These are phyloP conservation scores for Neodiprion lecontei DNA, from an alignment of 1,140 invertebrate species.

Conservation along the genomic window DNA sequence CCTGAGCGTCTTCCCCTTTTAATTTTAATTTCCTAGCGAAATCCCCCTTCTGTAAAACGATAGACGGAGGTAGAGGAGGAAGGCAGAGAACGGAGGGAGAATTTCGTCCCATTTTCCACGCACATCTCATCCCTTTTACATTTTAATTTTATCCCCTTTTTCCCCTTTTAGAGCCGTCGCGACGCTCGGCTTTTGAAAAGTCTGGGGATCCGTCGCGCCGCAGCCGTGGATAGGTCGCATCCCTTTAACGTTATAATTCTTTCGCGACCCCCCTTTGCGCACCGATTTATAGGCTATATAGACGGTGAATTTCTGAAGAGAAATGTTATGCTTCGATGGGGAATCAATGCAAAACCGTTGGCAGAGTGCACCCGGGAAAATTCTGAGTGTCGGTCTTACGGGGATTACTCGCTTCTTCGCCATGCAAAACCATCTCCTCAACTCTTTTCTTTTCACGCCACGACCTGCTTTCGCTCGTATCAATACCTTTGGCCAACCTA, in stretches of 20 bases:
- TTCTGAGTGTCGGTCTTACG: not conserved
- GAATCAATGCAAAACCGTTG: constrained; percentile 55
- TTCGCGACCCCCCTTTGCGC: constrained; percentile 41
- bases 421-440: not conserved
- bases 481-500: not conserved
- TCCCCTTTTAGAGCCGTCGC: constrained; percentile 21
- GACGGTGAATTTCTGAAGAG: constrained; percentile 44
- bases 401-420: not conserved
- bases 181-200: constrained; percentile 45
- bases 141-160: constrained; percentile 60
- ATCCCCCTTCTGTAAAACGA: constrained; percentile 43
- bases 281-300: constrained; percentile 49
- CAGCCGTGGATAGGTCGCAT: constrained; percentile 38
- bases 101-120: constrained; percentile 46
- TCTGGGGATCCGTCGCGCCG: constrained; percentile 17
- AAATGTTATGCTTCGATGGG: constrained; percentile 53
- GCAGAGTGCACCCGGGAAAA: not conserved
- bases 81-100: constrained; percentile 18
- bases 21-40: constrained; percentile 55
- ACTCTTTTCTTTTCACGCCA: not conserved
- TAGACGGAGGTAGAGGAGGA: constrained; percentile 23
- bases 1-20: constrained; percentile 37
- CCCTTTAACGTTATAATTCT: constrained; percentile 59
- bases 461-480: not conserved
- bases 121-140: constrained; percentile 58